These are phyloP conservation scores for Mirza zaza DNA, from an alignment of 2,113 vertebrate genomes.

Conservation along the genomic window DNA sequence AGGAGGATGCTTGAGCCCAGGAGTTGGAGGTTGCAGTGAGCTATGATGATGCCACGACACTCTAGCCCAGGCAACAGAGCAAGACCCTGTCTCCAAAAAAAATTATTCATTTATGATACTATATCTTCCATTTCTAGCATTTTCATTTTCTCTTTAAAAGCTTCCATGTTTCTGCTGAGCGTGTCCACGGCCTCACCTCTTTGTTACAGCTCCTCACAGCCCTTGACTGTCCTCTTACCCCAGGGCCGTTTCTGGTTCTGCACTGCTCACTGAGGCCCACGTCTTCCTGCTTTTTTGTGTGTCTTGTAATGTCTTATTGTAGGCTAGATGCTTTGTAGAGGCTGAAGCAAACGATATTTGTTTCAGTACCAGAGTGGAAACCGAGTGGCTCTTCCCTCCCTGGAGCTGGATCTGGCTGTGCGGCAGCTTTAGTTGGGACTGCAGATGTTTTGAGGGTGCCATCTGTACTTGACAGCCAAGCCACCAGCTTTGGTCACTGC, in stretches of 20 bases:
- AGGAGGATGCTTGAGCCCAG: no score
- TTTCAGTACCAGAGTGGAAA: background rate
- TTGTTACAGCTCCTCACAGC: no score
- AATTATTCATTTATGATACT: background rate
- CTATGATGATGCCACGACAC: no score
- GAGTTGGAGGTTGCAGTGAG: no score
- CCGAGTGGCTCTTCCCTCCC: background rate
- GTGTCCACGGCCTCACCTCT: background rate
- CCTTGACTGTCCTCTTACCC: background rate
- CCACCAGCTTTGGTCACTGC: background rate
- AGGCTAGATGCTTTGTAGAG: background rate
- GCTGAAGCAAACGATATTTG: background rate
- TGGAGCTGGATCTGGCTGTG: background rate
- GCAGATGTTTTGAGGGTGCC: background rate
- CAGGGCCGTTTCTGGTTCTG: background rate
- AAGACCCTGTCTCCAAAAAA: no score
- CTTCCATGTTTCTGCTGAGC: background rate
- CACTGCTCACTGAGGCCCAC: background rate
- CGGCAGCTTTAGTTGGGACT: background rate
- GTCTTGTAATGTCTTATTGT: background rate
- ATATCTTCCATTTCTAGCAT: background rate
- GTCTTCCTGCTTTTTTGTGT: background rate
- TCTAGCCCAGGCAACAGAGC: no score
- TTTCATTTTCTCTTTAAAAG: background rate
- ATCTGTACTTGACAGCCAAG: background rate